Evolutionary conservation across 2,797 vertebrate genomes (phyloP).

Genomic region (Gadopsis marmoratus): DNA sequence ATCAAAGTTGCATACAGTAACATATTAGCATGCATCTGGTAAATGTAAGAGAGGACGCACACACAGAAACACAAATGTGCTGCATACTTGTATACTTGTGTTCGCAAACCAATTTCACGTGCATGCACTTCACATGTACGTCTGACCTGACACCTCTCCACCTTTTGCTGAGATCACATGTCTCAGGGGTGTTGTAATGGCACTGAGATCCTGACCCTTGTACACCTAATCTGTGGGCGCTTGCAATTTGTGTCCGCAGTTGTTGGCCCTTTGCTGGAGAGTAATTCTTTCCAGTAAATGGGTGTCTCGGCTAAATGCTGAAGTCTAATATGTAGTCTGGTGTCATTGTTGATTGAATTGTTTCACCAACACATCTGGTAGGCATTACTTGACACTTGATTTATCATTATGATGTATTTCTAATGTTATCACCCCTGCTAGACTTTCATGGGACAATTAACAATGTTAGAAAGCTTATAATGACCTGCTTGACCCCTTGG

Average conservation of each 20-base stretch:
- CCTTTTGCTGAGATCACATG: not conserved
- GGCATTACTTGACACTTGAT: constrained; percentile 29
- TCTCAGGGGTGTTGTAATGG: constrained; percentile 20
- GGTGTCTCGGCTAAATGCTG: constrained; percentile 24
- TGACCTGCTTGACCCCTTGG: constrained; percentile 47
- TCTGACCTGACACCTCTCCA: constrained; percentile 6
- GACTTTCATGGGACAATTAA: constrained; percentile 16
- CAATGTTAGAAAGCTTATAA: constrained; percentile 8
- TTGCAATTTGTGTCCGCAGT: constrained; percentile 7
- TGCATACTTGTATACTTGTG: not conserved
- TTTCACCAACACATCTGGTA: constrained; percentile 18
- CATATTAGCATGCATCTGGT: not conserved
- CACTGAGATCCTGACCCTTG: constrained; percentile 22
- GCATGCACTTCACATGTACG: not conserved
- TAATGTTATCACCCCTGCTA: constrained; percentile 10
- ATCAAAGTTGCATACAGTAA: not conserved
- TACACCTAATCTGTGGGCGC: constrained; percentile 3
- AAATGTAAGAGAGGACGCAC: not conserved
- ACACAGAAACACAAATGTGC: not conserved
- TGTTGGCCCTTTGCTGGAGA: not conserved
- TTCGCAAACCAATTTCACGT: constrained; percentile 18
- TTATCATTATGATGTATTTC: constrained; percentile 28
- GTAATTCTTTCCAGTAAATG: constrained; percentile 6
- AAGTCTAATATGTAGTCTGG: not conserved
- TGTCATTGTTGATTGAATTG: constrained; percentile 7